Evolutionary conservation across 1,140 invertebrate species (phyloP).

Genomic region (Vanessa atalanta): DNA sequence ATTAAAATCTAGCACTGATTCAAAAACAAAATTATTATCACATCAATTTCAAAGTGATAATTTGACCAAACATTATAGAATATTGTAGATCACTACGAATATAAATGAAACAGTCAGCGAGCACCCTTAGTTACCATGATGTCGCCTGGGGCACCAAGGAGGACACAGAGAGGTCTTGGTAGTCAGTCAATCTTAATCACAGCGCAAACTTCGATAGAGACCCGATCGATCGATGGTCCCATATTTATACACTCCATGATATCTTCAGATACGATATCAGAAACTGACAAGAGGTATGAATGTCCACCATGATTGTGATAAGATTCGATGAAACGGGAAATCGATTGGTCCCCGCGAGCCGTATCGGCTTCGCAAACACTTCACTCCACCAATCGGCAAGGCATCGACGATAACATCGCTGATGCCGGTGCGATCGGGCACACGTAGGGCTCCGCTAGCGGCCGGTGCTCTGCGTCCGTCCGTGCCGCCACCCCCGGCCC

Average conservation of each 20-base stretch:
- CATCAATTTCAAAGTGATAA: background rate
- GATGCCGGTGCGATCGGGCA: constrained; percentile 35
- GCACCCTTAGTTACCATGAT: constrained; percentile 41
- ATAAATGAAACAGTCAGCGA: constrained; percentile 14
- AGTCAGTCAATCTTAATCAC: constrained; percentile 62
- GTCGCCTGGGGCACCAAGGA: constrained; percentile 22
- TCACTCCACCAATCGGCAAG: constrained; percentile 69
- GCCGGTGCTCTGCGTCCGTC: constrained; percentile 43
- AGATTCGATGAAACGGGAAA: constrained; percentile 66
- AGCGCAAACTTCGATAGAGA: constrained; percentile 74
- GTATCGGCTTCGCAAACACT: constrained; percentile 76
- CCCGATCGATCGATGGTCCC: constrained; percentile 77
- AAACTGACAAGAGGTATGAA: constrained; percentile 68
- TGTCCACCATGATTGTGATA: constrained; percentile 78
- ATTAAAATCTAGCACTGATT: constrained; percentile 15
- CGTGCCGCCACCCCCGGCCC: constrained; percentile 52
- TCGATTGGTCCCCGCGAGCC: constrained; percentile 69
- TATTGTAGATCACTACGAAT: constrained; percentile 14
- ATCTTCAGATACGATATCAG: constrained; percentile 78
- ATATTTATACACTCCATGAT: constrained; percentile 79
- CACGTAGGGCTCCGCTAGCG: constrained; percentile 41
- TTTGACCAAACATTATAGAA: background rate
- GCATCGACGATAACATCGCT: constrained; percentile 56
- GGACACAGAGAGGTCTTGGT: constrained; percentile 36
- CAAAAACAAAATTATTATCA: constrained; percentile 1